phyloP scores from a whole-genome alignment of 2,113 vertebrate species.

The Bungarus multicinctus region DNA sequence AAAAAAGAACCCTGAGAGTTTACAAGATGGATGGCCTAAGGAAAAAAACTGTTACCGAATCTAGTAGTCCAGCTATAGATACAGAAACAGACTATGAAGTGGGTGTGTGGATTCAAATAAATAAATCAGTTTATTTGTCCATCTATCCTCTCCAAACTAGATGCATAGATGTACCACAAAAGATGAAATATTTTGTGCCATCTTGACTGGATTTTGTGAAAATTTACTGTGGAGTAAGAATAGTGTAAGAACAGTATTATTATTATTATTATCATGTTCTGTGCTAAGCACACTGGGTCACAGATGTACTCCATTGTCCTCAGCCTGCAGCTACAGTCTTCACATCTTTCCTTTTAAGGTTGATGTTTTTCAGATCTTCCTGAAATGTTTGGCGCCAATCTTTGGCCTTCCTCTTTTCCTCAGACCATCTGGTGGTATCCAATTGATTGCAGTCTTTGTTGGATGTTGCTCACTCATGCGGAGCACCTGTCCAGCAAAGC shows the following conservation, averaged over 20 bases:
- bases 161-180: not conserved
- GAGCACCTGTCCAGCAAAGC: too few relatives aligned
- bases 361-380: too few relatives aligned
- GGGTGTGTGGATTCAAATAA: too few relatives aligned
- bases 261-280: not conserved
- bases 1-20: too few relatives aligned
- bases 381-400: too few relatives aligned
- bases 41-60: too few relatives aligned
- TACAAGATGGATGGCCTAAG: too few relatives aligned
- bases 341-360: not conserved
- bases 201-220: not conserved
- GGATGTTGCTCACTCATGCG: not conserved
- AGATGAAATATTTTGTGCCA: not conserved
- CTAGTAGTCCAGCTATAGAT: too few relatives aligned
- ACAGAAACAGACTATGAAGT: too few relatives aligned
- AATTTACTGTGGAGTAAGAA: not conserved
- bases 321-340: not conserved
- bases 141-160: not conserved
- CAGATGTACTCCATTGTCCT: not conserved
- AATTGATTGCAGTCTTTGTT: not conserved
- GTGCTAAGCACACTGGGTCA: not conserved
- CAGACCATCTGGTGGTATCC: not conserved
- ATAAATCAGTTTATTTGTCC: not conserved
- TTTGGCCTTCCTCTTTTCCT: too few relatives aligned
- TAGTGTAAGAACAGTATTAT: not conserved